Conservation (phyloP, 2,797 vertebrate species). For the Gastrophryne carolinensis region DNA sequence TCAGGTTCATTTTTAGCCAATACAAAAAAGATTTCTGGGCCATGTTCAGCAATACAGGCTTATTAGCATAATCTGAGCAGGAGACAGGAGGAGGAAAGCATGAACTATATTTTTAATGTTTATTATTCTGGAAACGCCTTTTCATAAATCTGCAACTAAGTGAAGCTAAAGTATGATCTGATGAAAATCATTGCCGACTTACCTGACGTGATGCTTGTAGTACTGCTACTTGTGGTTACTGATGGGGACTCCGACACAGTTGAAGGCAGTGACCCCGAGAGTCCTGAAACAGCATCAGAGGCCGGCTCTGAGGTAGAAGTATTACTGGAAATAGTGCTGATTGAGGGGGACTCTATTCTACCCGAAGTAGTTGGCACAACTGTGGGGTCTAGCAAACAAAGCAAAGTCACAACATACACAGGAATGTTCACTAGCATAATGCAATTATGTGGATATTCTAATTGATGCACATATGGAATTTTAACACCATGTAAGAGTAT, state of each 20-base stretch:
- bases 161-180: no score
- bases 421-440: background rate
- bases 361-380: conserved; percentile 91
- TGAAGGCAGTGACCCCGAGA: conserved; percentile 78
- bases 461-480: no score
- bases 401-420: background rate
- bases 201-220: conserved; percentile 83
- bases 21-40: no score
- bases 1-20: no score
- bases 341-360: conserved; percentile 78
- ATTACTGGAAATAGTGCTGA: conserved; percentile 82
- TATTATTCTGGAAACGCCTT: no score
- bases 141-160: no score
- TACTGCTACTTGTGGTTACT: conserved; percentile 71
- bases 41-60: no score
- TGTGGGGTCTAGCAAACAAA: conserved; percentile 78
- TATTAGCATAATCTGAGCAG: no score
- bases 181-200: conserved; percentile 47
- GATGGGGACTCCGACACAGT: conserved; percentile 72
- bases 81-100: no score
- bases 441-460: no score
- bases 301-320: conserved; percentile 91
- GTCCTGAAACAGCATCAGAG: conserved; percentile 77
- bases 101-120: no score
- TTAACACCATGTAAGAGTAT: no score